Conservation (phyloP, 2,113 vertebrate species). For the Philantomba maxwellii region DNA sequence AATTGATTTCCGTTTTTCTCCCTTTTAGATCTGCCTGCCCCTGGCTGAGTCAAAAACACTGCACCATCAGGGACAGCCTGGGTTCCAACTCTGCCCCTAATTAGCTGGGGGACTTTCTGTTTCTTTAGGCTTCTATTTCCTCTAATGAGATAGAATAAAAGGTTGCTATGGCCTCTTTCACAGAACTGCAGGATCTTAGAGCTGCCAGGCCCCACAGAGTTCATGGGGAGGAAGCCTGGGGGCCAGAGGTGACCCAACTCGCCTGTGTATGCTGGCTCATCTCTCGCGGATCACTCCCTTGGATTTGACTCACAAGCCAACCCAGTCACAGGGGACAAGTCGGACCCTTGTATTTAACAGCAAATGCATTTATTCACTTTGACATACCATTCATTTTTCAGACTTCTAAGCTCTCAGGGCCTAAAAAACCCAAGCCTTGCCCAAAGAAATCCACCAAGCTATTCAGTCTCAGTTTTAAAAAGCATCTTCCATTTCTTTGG, state of each 20-base stretch:
- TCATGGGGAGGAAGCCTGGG: neutral
- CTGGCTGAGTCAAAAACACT: neutral
- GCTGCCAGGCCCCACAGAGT: neutral
- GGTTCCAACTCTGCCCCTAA: neutral
- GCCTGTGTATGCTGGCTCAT: neutral
- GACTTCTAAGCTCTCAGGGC: neutral
- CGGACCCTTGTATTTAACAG: neutral
- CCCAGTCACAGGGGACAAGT: neutral
- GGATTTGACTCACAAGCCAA: neutral
- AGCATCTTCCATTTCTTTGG: neutral
- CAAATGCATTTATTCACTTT: neutral
- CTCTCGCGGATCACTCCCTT: neutral
- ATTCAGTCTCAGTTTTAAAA: neutral
- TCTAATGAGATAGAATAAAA: neutral
- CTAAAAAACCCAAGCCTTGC: neutral
- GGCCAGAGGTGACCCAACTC: neutral
- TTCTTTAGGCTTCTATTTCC: neutral
- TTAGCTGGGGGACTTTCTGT: neutral
- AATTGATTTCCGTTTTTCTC: neutral
- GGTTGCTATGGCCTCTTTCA: neutral
- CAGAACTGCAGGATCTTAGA: neutral
- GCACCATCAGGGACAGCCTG: neutral
- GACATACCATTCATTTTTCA: neutral
- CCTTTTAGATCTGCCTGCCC: neutral
- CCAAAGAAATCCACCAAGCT: neutral